phyloP scores from a whole-genome alignment of 2,888 invertebrate species.

The Drosophila monieri region DNA sequence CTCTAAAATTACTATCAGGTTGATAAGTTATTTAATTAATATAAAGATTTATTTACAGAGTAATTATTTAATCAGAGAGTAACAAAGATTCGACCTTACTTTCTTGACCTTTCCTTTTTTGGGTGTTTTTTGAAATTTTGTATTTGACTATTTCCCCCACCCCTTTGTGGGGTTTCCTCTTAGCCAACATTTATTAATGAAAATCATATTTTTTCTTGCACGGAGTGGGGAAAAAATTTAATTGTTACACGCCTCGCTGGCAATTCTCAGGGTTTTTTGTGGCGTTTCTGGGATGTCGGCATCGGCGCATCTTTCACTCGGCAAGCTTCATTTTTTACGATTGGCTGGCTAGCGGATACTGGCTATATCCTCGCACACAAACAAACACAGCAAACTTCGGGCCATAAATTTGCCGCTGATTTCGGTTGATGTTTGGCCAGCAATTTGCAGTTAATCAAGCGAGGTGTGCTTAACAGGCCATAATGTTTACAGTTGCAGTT shows the following conservation, averaged over 20 bases:
- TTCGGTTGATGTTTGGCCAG: slow-evolving; percentile 37
- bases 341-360: slow-evolving; percentile 4
- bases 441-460: slow-evolving; percentile 39
- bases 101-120: neutral
- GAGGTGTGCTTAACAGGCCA: slow-evolving; percentile 34
- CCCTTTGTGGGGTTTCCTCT: slow-evolving; percentile 70
- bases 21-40: no score
- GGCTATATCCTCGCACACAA: neutral
- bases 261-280: slow-evolving; percentile 20
- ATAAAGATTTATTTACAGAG: no score
- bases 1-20: no score
- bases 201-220: slow-evolving; percentile 57
- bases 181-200: slow-evolving; percentile 76
- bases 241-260: slow-evolving; percentile 25
- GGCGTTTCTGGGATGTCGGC: slow-evolving; percentile 1
- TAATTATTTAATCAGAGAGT: neutral
- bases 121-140: slow-evolving; percentile 29
- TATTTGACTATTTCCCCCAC: neutral
- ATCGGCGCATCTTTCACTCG: slow-evolving; percentile 7
- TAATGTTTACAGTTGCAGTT: slow-evolving; percentile 36
- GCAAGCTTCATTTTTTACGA: slow-evolving; percentile 16
- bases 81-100: neutral
- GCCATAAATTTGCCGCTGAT: slow-evolving; percentile 39
- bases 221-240: slow-evolving; percentile 18
- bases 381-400: neutral